Percentiles rank a stretch among this genome's conserved stretches.
Evolutionary conservation across 2,797 vertebrate species (phyloP).

Genomic region (Pseudomugil gertrudae): DNA sequence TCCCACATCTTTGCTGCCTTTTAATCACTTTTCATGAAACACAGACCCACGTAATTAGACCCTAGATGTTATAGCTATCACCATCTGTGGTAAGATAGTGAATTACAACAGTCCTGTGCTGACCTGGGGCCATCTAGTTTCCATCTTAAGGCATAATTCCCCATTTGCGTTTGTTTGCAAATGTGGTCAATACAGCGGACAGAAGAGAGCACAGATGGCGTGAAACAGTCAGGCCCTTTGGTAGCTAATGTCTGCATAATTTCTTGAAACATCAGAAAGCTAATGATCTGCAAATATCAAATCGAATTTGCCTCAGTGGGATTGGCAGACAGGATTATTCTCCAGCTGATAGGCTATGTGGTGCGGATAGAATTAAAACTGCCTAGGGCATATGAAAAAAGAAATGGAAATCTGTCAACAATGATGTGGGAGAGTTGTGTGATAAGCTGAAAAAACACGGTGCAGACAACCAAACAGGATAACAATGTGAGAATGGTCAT

Average conservation of each 20-base stretch:
- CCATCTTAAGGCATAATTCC: constrained; percentile 16
- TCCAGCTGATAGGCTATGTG: constrained; percentile 28
- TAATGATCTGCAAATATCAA: constrained; percentile 63
- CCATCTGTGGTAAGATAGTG: constrained; percentile 5
- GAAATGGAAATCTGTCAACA: constrained; percentile 44
- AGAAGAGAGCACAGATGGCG: constrained; percentile 47
- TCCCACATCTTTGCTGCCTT: constrained; percentile 27
- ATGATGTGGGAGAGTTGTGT: constrained; percentile 29
- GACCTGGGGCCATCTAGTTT: constrained; percentile 5
- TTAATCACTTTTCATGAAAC: constrained; percentile 54
- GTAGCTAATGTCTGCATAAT: constrained; percentile 54
- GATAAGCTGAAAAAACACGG: constrained; percentile 5
- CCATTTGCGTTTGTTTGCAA: constrained; percentile 31
- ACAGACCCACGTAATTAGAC: constrained; percentile 49
- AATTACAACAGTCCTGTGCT: neutral
- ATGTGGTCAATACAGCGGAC: constrained; percentile 24
- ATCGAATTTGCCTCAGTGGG: constrained; percentile 57
- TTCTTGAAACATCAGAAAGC: constrained; percentile 57
- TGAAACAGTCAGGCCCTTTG: constrained; percentile 34
- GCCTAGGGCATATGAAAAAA: constrained; percentile 41
- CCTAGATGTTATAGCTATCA: constrained; percentile 33
- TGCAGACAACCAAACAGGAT: constrained; percentile 8
- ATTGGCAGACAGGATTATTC: constrained; percentile 53
- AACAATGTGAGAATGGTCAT: constrained; percentile 6
- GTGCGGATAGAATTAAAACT: constrained; percentile 41